These are phyloP conservation scores for Drosophila hydei DNA, from an alignment of 1,140 invertebrate species.

Conservation along the genomic window DNA sequence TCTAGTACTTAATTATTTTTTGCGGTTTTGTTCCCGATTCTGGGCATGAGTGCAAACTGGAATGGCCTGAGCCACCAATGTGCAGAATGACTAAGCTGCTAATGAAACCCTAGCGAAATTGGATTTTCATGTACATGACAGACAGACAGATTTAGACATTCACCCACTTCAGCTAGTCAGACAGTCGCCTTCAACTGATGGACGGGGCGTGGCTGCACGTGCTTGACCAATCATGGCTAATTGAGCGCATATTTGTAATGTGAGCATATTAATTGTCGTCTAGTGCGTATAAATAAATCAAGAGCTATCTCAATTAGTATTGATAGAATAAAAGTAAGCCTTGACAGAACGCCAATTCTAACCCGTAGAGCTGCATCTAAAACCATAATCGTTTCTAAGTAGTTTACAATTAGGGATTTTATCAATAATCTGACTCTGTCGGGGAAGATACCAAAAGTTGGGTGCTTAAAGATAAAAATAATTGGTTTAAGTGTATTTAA, in stretches of 20 bases:
- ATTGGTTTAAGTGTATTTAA: constrained; percentile 42
- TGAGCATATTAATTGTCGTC: constrained; percentile 72
- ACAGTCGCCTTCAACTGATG: constrained; percentile 50
- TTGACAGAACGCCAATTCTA: background rate
- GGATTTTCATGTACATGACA: constrained; percentile 77
- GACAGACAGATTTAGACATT: constrained; percentile 32
- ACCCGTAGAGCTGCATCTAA: background rate
- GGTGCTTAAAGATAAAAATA: constrained; percentile 2
- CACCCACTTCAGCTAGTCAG: constrained; percentile 22
- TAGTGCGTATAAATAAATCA: constrained; percentile 42
- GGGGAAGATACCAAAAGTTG: background rate
- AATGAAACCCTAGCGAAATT: constrained; percentile 77
- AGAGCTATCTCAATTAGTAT: constrained; percentile 46
- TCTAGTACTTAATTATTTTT: constrained; percentile 80
- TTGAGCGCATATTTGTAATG: constrained; percentile 75
- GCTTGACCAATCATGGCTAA: constrained; percentile 77
- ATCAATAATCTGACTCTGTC: no score
- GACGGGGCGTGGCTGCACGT: constrained; percentile 68
- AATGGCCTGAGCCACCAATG: constrained; percentile 66
- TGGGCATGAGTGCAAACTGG: constrained; percentile 45
- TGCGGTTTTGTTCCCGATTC: constrained; percentile 68
- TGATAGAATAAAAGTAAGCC: constrained; percentile 34
- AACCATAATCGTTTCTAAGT: constrained; percentile 8
- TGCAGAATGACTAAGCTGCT: constrained; percentile 53
- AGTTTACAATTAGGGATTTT: no score